Base-by-base conservation (phyloP, 2,113 vertebrate species). In the Nanorana parkeri region DNA sequence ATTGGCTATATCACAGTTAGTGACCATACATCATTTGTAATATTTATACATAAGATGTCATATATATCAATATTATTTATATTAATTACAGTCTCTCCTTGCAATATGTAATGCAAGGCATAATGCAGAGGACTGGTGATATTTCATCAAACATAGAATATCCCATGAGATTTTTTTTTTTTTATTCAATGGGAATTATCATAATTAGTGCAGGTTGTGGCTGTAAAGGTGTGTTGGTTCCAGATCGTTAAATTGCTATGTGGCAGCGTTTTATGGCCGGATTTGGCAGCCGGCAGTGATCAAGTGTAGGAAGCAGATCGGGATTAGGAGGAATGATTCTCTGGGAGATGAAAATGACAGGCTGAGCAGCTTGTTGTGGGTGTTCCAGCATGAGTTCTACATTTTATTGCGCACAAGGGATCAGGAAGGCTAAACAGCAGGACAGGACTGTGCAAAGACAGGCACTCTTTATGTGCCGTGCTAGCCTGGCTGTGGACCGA, bases 1-100 rank as follows among this genome's bases (percentile, higher is more conserved):
- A 88, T 87, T 84, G 86, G 85, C 85, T 85, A 41, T 84, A 89
- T 16, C 92, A 91, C 89, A 92, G 83, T 80, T 71, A 84, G 85
- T 85, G 84, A 86, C 68, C 77, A 10, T 15, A 47, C 13, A 47
- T 15, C 13, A 47, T 47, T 13, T 47, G 13, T 47, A 13, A 15
- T 47, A 47, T 47, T 47, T 47, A 47, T 47, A n/a, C n/a, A n/a
- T n/a, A n/a, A n/a, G 8, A 47, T 15, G 2, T 13, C 6, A 13
- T 47, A 13, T 47, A 15, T 8, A 47, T 47, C 13, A 47, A 2
- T 36, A 6, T 6, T 36, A 36, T 36, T 36, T 6, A 3, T 36
- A 47, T 47, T 47, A 6, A 36, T 3, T 36, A 36, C 2, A 36
- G 32, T 32, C 3, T 36, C 32, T 7, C 4, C 32, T 36, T 36